These are phyloP conservation scores for Crotalus horridus DNA, from an alignment of 2,113 vertebrate genomes.

Conservation along the genomic window DNA sequence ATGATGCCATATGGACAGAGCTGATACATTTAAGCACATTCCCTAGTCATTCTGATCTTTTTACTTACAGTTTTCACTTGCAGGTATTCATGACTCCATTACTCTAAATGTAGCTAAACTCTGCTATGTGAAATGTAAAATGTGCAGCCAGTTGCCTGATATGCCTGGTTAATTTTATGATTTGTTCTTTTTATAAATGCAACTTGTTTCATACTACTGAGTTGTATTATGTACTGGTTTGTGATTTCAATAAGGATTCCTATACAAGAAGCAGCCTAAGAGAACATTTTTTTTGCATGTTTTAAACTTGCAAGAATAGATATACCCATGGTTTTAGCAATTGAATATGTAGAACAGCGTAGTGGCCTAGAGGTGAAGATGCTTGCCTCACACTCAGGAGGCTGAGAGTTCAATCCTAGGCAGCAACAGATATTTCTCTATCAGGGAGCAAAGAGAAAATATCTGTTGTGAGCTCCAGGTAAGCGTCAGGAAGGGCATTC, in stretches of 20 bases:
- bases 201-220: neutral
- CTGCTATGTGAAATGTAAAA: neutral
- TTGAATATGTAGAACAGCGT: neutral
- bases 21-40: neutral
- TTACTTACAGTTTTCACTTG: neutral
- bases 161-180: neutral
- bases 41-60: neutral
- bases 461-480: neutral
- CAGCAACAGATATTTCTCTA: neutral
- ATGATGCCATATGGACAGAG: neutral
- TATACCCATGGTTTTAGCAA: neutral
- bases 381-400: too few relatives aligned
- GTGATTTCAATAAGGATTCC: neutral
- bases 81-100: neutral
- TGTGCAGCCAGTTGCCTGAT: neutral
- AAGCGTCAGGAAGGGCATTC: too few relatives aligned
- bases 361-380: neutral
- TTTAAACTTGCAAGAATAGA: neutral
- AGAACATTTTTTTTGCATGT: neutral
- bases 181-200: neutral
- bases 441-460: neutral
- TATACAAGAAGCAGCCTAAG: neutral
- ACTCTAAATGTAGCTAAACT: neutral
- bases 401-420: neutral
- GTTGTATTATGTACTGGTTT: neutral